Evolutionary conservation across 2,797 vertebrate genomes (phyloP), one percentile per base, ranked within the genome.

Genomic region (Pteropus rufus): DNA sequence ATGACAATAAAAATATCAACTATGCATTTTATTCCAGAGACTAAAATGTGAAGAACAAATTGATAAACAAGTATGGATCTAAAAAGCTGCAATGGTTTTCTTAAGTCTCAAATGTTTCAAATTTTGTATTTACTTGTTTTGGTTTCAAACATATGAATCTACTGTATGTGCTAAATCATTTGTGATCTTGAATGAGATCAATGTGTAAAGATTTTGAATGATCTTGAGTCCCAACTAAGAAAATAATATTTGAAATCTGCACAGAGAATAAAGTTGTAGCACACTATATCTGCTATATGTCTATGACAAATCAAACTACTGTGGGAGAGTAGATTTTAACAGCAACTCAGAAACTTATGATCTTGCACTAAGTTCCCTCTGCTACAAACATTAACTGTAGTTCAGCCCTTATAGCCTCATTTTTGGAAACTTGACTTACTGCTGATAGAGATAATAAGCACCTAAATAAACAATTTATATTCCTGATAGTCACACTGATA

Each of bases 381-480:
- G 36, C 65, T 89, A 62, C 16, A 92, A 76, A 77, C 79, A 81
- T 41, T 58, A 86, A 80, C 60, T 10, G 62, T 46, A 60, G 62
- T 34, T 94, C 84, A 89, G 49, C 36, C 21, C 49, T 54, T 54
- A 82, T 39, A n/a, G 65, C 49, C 44, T 65, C 73, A 86, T 83
- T 72, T 96, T 60, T 49, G 10, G n/a, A 93, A 92, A 92, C 18
- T 36, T 46, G 36, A 83, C 72, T 93, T 93, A 85, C 44, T 82
- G 70, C 44, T 81, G 65, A 77, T 52, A 26, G n/a, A 60, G 46
- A 86, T 82, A 93, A 84, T 75, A 80, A 64, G 7, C 80, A 75
- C 60, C 84, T 94, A 83, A 92, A 85, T 83, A 85, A 96, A 97
- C 73, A 86, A 84, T 87, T 96, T 93, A 87, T 87, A 91, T 88